Evolutionary conservation across 2,888 invertebrate species (phyloP).

Genomic region (Ophraella communa): DNA sequence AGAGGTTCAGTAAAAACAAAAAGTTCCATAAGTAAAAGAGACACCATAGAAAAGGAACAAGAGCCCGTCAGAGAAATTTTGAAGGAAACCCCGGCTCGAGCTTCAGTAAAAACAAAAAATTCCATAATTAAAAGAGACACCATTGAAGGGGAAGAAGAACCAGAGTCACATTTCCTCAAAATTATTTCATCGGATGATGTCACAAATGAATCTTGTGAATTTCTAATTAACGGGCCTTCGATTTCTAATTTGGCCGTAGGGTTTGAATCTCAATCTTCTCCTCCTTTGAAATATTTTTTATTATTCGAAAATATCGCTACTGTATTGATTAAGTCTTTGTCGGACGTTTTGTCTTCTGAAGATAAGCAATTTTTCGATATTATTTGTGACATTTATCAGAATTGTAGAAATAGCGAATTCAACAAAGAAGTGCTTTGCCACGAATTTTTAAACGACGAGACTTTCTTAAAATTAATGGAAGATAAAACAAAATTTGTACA

Average conservation of each 20-base stretch:
- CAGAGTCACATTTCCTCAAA: not conserved
- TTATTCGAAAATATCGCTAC: slow-evolving; percentile 49
- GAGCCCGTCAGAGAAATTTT: no score
- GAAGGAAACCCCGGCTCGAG: no score
- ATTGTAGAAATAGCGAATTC: slow-evolving; percentile 46
- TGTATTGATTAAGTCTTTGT: slow-evolving; percentile 48
- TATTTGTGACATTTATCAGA: slow-evolving; percentile 49
- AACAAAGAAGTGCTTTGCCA: slow-evolving; percentile 50
- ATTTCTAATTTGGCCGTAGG: slow-evolving; percentile 42
- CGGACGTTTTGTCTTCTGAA: slow-evolving; percentile 45
- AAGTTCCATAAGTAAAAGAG: no score
- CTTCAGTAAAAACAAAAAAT: no score
- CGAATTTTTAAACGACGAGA: slow-evolving; percentile 48
- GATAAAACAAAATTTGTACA: slow-evolving; percentile 9
- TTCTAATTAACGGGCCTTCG: slow-evolving; percentile 17
- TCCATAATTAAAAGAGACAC: no score
- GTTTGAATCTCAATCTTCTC: slow-evolving; percentile 20
- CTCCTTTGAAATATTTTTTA: slow-evolving; percentile 46
- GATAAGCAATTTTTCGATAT: slow-evolving; percentile 50
- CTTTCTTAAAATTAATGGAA: slow-evolving; percentile 45
- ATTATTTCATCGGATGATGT: no score
- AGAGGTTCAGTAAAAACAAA: no score
- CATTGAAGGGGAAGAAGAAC: not conserved
- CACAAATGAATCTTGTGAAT: not conserved
- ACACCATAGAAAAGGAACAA: no score